Conservation (phyloP, 2,888 invertebrate genomes). For the Nephrotoma flavescens region DNA sequence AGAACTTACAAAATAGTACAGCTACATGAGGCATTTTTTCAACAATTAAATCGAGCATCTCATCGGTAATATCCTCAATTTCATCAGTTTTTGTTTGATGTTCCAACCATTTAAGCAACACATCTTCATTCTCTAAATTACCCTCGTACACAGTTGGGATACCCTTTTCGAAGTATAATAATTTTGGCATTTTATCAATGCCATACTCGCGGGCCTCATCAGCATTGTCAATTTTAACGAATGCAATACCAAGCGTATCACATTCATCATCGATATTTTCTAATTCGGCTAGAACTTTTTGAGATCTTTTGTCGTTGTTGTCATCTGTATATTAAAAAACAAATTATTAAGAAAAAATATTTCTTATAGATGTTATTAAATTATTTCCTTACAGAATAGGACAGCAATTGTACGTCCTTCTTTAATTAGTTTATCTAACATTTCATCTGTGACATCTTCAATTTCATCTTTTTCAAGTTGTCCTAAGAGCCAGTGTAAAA, state of each 20-base stretch:
- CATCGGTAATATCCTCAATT: constrained; percentile 87
- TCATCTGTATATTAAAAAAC: constrained; percentile 45
- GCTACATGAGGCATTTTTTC: constrained; percentile 79
- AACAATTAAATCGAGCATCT: constrained; percentile 82
- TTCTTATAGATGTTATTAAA: background rate
- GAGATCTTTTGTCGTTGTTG: constrained; percentile 76
- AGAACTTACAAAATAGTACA: constrained; percentile 72
- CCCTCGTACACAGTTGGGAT: constrained; percentile 65
- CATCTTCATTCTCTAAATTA: constrained; percentile 78
- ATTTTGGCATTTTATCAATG: constrained; percentile 71
- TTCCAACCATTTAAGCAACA: constrained; percentile 72
- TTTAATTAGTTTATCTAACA: constrained; percentile 77
- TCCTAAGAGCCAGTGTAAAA: constrained; percentile 72
- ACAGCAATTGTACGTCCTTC: constrained; percentile 82
- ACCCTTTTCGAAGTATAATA: constrained; percentile 69
- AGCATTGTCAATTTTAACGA: constrained; percentile 83
- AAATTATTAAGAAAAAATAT: constrained; percentile 8
- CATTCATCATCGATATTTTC: constrained; percentile 92
- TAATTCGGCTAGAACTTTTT: constrained; percentile 69
- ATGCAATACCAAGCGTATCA: constrained; percentile 73
- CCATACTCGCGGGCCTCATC: constrained; percentile 86
- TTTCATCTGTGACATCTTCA: constrained; percentile 88
- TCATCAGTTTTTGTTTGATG: constrained; percentile 76
- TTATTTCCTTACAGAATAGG: constrained; percentile 57
- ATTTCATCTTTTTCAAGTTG: constrained; percentile 87